These are phyloP conservation scores for Mya arenaria DNA, from an alignment of 1,140 invertebrate genomes.

Conservation along the genomic window DNA sequence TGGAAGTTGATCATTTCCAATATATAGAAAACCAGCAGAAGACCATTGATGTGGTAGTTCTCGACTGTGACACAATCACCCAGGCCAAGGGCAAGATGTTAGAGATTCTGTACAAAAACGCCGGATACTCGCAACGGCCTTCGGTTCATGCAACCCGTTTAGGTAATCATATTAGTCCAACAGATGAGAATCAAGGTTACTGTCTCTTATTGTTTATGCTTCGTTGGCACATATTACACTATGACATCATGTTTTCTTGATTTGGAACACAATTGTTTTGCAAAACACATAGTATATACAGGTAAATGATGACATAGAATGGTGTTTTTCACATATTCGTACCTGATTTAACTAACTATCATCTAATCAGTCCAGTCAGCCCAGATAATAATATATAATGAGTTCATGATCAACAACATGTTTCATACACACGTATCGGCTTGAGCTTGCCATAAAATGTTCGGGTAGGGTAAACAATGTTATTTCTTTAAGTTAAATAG, in stretches of 20 bases:
- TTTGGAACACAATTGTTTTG: background rate
- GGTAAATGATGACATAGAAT: too few relatives aligned
- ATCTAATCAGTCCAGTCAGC: too few relatives aligned
- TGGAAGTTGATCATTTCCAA: background rate
- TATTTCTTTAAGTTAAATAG: too few relatives aligned
- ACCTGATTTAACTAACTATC: too few relatives aligned
- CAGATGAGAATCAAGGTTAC: too few relatives aligned
- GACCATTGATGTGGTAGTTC: conserved; percentile 93
- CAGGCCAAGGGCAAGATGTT: conserved; percentile 99
- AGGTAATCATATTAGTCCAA: too few relatives aligned
- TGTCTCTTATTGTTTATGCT: background rate
- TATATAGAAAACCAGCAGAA: conserved; percentile 88
- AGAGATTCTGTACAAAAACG: conserved; percentile 98
- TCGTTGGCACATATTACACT: background rate
- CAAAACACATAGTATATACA: background rate
- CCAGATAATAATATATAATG: too few relatives aligned
- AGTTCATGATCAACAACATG: too few relatives aligned
- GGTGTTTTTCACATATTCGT: too few relatives aligned
- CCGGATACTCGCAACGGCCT: conserved; percentile 96
- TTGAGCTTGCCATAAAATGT: too few relatives aligned
- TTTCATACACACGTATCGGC: too few relatives aligned
- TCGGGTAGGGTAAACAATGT: too few relatives aligned
- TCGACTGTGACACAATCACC: conserved; percentile 99
- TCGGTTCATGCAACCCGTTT: conserved; percentile 97
- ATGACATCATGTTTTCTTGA: background rate